phyloP scores from a whole-genome alignment of 2,888 invertebrate genomes.

The Lasioglossum marginatum region DNA sequence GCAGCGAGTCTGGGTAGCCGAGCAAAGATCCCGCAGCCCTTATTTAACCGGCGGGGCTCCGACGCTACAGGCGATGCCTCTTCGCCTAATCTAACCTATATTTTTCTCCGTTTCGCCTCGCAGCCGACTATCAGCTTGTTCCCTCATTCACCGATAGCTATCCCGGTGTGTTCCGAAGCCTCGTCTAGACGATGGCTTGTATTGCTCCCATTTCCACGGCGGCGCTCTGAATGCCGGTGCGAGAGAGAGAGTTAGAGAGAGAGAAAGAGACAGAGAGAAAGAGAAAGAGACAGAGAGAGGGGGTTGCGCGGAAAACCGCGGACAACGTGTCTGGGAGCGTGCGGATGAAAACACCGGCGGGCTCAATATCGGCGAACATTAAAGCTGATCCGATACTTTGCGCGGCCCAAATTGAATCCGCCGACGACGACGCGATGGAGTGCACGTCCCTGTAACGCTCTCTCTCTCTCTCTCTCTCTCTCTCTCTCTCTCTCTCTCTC shows the following conservation, averaged over 20 bases:
- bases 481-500: constrained; percentile 31
- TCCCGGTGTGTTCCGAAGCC: constrained; percentile 10
- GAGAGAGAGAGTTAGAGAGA: neutral
- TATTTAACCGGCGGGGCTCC: constrained; percentile 64
- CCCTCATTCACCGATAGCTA: constrained; percentile 44
- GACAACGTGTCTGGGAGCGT: neutral
- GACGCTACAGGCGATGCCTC: constrained; percentile 70
- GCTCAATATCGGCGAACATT: constrained; percentile 73
- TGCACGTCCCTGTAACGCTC: neutral
- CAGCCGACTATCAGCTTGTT: constrained; percentile 57
- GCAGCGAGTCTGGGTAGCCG: neutral
- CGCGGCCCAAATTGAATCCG: constrained; percentile 75
- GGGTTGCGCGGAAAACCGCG: constrained; percentile 18
- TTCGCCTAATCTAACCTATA: constrained; percentile 78
- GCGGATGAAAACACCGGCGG: constrained; percentile 18
- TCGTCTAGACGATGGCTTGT: constrained; percentile 44
- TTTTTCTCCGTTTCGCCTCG: constrained; percentile 72
- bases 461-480: neutral
- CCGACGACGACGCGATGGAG: constrained; percentile 57
- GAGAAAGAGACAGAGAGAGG: neutral
- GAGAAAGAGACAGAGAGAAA: neutral
- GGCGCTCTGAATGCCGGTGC: constrained; percentile 19
- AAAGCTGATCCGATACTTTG: constrained; percentile 78
- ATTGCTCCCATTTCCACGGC: neutral
- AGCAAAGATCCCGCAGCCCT: constrained; percentile 54